Conservation (phyloP, 1,140 invertebrate genomes). For the Heliconius nattereri region DNA sequence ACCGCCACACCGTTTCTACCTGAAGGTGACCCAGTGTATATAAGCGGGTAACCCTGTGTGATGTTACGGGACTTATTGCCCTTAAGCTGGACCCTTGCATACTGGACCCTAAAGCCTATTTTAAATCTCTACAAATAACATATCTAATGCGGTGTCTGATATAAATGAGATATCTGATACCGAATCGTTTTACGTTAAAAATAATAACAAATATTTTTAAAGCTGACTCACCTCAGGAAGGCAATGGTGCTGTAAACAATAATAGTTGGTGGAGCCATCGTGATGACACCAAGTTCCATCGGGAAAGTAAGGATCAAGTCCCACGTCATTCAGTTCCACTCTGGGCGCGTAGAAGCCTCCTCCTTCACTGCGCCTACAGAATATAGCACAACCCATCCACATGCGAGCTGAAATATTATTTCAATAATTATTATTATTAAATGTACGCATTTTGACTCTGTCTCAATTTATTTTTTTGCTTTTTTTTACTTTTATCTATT, state of each 20-base stretch:
- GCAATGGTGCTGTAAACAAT: slow-evolving; percentile 88
- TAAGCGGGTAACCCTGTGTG: no score
- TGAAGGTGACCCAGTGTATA: no score
- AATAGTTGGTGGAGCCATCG: slow-evolving; percentile 84
- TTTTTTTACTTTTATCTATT: no score
- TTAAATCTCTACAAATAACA: neutral
- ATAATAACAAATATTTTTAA: neutral
- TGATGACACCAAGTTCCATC: slow-evolving; percentile 91
- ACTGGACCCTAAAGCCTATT: no score
- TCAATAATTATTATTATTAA: neutral
- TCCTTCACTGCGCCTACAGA: slow-evolving; percentile 85
- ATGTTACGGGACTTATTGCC: no score
- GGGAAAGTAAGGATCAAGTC: slow-evolving; percentile 88
- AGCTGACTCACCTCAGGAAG: slow-evolving; percentile 82
- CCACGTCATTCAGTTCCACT: slow-evolving; percentile 87
- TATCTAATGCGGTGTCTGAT: neutral
- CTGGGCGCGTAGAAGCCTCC: slow-evolving; percentile 87
- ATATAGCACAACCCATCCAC: slow-evolving; percentile 90
- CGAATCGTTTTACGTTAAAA: neutral
- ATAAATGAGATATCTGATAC: neutral
- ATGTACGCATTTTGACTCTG: neutral
- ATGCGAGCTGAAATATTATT: slow-evolving; percentile 77
- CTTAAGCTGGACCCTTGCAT: no score
- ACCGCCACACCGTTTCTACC: no score
- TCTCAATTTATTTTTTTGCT: neutral